These are phyloP conservation scores for Lacerta viridis DNA, from an alignment of 2,797 vertebrate genomes.

Conservation along the genomic window DNA sequence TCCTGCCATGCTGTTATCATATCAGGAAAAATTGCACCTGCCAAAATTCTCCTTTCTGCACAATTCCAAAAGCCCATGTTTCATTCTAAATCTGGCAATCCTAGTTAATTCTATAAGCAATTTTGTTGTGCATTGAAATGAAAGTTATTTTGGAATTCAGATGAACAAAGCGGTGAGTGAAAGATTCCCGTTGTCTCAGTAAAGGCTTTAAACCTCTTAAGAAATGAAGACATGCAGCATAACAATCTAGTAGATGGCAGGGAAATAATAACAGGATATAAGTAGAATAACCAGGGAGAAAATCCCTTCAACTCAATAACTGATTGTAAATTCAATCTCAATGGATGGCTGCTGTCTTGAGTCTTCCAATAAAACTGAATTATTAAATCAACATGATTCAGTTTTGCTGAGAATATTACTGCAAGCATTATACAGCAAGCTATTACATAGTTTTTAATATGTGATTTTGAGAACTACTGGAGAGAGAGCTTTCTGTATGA, in stretches of 20 bases:
- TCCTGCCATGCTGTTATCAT: neutral
- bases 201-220: slow-evolving; percentile 40
- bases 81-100: neutral
- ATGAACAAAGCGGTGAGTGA: slow-evolving; percentile 1
- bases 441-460: slow-evolving; percentile 51
- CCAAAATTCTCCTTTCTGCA: neutral
- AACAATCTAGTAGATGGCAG: slow-evolving; percentile 32
- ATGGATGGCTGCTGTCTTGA: slow-evolving; percentile 39
- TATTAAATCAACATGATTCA: slow-evolving; percentile 43
- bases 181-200: slow-evolving; percentile 13
- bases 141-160: slow-evolving; percentile 1
- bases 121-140: slow-evolving; percentile 16
- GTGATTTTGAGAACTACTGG: slow-evolving; percentile 18
- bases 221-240: slow-evolving; percentile 36
- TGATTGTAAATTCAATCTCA: slow-evolving; percentile 56
- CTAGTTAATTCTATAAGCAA: neutral
- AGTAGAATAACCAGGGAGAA: slow-evolving; percentile 45
- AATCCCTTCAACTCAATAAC: slow-evolving; percentile 53
- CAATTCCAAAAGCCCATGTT: neutral
- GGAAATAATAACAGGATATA: slow-evolving; percentile 42
- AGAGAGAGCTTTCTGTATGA: neutral
- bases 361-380: slow-evolving; percentile 53
- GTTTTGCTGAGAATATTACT: slow-evolving; percentile 29
- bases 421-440: slow-evolving; percentile 41
- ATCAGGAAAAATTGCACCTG: neutral